Percentiles rank a stretch among this genome's conserved stretches.
Evolutionary conservation across 2,888 invertebrate genomes (phyloP).

Genomic region (Caenorhabditis wallacei): DNA sequence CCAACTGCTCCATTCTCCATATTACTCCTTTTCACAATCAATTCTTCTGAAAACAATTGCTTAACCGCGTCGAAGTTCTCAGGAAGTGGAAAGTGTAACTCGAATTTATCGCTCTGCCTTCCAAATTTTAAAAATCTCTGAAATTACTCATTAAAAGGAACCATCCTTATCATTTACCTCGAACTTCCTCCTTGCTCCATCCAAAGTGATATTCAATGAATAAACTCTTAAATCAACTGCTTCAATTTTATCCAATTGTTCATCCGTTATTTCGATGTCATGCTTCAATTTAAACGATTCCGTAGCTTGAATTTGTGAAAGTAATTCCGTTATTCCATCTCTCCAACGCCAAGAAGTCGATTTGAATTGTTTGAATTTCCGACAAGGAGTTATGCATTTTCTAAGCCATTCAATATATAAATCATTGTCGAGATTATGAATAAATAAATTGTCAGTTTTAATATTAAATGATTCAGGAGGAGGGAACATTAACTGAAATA

Average conservation of each 20-base stretch:
- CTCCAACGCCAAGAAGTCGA: background rate
- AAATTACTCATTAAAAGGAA: background rate
- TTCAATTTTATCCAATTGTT: conserved; percentile 5
- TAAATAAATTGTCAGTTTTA: background rate
- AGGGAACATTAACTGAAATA: background rate
- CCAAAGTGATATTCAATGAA: no score
- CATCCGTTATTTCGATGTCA: conserved; percentile 4
- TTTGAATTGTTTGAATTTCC: background rate
- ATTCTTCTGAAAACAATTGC: background rate
- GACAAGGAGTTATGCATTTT: background rate
- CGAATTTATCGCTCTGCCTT: background rate
- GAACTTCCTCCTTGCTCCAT: background rate
- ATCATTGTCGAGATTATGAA: background rate
- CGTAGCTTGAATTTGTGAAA: background rate
- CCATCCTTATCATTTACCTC: background rate
- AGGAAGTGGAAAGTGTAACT: background rate
- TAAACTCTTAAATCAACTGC: background rate
- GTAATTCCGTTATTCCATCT: background rate
- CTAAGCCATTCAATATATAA: background rate
- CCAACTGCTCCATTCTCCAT: background rate
- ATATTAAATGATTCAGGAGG: background rate
- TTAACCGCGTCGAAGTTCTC: background rate
- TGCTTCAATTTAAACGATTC: background rate
- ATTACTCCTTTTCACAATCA: background rate
- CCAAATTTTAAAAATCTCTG: conserved; percentile 25